Percentiles rank a stretch among this genome's conserved stretches.
phyloP scores from a whole-genome alignment of 1,140 invertebrate genomes.

The Tenebrio molitor region DNA sequence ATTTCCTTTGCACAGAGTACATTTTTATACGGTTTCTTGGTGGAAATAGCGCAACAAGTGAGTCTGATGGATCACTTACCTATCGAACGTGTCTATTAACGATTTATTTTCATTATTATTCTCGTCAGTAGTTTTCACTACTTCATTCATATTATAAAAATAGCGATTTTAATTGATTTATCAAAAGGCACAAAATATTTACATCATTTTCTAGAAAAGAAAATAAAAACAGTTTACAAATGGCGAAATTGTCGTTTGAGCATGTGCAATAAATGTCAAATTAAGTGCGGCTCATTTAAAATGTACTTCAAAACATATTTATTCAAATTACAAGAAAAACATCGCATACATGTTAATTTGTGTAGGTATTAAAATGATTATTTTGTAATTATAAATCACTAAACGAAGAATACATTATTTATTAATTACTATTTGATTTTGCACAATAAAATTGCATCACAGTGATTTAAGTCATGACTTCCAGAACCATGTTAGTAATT shows the following conservation, averaged over 20 bases:
- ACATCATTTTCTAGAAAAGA: background rate
- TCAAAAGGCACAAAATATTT: background rate
- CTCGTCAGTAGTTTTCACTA: slow-evolving; percentile 18
- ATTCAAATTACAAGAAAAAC: no score
- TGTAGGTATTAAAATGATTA: no score
- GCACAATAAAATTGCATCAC: no score
- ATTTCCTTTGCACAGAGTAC: no score
- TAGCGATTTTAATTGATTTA: background rate
- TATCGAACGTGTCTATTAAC: slow-evolving; percentile 39
- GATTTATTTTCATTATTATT: slow-evolving; percentile 26
- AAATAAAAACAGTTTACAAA: slow-evolving; percentile 2
- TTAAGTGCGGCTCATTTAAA: no score
- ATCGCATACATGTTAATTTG: no score
- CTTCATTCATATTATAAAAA: slow-evolving; percentile 5
- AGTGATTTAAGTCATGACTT: background rate
- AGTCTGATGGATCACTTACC: background rate
- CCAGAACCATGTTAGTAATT: slow-evolving; percentile 53
- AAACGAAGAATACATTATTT: no score
- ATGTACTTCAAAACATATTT: no score
- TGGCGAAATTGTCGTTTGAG: background rate
- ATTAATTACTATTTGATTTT: no score
- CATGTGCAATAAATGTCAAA: no score
- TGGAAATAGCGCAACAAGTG: slow-evolving; percentile 13
- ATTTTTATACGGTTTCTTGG: background rate
- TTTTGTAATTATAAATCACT: no score